Evolutionary conservation across 2,113 vertebrate species (phyloP), one percentile per base, ranked within the genome.

Genomic region (Bothrops jararaca): DNA sequence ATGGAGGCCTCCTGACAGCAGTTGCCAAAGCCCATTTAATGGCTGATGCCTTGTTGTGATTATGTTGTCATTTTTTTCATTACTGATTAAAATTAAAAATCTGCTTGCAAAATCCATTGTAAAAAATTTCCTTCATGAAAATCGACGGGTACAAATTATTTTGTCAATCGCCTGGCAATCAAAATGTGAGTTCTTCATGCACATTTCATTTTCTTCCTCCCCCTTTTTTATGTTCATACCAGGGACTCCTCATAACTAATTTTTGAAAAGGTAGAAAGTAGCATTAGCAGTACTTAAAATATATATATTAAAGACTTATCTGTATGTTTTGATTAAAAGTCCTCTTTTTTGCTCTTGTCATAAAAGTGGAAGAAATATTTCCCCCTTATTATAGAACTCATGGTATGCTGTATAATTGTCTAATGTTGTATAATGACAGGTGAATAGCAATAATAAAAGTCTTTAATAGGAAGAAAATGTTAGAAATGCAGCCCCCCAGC

Each of bases 41-140:
- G 96, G 96, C 98, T 99, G 98, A 99, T 98, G 99, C 98, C 98
- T 99, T 99, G 99, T 99, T 99, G 98, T 99, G 99, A 99, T 99
- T 98, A 96, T 97, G 98, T 98, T 98, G 99, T 99, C 99, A 99
- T 98, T 99, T 99, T 50, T 99, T 98, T 98, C 98, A 98, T 98
- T 98, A 98, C 98, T 98, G 99, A 99, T 99, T 99, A 99, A 99
- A 99, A 99, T 99, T 98, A 98, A 98, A 98, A 98, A 99, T 97
- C 98, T 97, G 96, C 98, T 98, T 98, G 97, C 97, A 98, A 98
- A 98, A 97, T 98, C 98, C 98, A 98, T 98, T 98, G 98, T 98
- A 98, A 98, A 98, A 92, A 98, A 98, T 97, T 97, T 97, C 97
- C 97, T 95, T 98, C 97, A 97, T 97, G 97, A 98, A 98, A 98